Percentiles rank a stretch among this genome's conserved stretches.
Conservation (phyloP, 2,888 invertebrate genomes). For the Eupithecia subumbrata region DNA sequence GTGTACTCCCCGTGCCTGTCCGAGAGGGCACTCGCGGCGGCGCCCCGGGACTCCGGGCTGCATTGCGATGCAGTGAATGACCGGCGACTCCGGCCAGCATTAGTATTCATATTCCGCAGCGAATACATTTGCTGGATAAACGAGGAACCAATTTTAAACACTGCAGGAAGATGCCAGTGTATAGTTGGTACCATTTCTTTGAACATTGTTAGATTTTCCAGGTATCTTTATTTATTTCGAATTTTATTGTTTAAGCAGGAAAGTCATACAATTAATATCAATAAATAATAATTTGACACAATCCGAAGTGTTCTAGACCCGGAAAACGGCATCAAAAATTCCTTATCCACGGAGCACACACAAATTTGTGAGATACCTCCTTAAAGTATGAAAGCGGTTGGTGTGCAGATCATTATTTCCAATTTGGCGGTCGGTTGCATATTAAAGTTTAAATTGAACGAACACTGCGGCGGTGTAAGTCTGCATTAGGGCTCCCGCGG, state of each 20-base stretch:
- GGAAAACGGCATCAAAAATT: background rate
- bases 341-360: background rate
- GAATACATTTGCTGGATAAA: conserved; percentile 35
- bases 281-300: background rate
- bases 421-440: conserved; percentile 78
- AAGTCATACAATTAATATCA: background rate
- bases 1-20: background rate
- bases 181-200: background rate
- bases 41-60: conserved; percentile 1
- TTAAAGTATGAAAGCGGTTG: conserved; percentile 18
- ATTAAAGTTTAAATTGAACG: conserved; percentile 83
- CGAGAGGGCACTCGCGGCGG: background rate
- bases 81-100: conserved; percentile 23
- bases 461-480: conserved; percentile 77
- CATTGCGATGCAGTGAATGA: conserved; percentile 19
- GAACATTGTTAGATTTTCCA: background rate
- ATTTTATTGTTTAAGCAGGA: background rate
- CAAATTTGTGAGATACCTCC: conserved; percentile 13
- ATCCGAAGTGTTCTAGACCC: background rate
- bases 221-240: background rate
- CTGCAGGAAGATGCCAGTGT: conserved; percentile 6
- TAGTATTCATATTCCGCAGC: conserved; percentile 36
- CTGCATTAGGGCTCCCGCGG: conserved; percentile 76
- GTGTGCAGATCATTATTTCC: conserved; percentile 75
- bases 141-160: conserved; percentile 37